These are phyloP conservation scores for Chloroceryle amazona DNA, from an alignment of 2,797 vertebrate genomes.

Conservation along the genomic window DNA sequence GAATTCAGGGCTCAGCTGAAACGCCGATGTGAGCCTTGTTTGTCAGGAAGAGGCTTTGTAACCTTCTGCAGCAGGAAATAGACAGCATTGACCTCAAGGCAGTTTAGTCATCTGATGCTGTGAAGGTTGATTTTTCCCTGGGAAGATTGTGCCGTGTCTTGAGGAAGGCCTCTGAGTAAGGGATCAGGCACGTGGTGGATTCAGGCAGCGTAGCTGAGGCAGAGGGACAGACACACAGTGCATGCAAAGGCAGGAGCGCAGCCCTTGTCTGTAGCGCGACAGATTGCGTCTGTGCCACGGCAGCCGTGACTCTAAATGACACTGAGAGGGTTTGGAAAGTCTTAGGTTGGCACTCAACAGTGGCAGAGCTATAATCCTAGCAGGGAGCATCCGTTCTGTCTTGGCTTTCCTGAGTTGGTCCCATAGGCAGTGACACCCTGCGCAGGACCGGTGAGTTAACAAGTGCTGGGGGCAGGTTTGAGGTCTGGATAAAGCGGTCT, in stretches of 20 bases:
- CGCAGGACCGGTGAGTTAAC: background rate
- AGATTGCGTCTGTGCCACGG: background rate
- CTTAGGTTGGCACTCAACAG: background rate
- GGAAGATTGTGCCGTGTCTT: background rate
- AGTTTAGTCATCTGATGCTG: background rate
- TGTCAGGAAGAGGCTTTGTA: slow-evolving; percentile 52
- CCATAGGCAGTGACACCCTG: background rate
- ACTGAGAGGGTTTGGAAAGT: background rate
- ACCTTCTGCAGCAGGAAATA: slow-evolving; percentile 30
- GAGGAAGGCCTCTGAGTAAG: background rate
- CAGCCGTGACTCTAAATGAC: background rate
- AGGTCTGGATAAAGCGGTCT: background rate
- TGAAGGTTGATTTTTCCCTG: background rate
- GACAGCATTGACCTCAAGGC: background rate
- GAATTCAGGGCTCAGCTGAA: slow-evolving; percentile 3
- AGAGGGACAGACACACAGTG: background rate
- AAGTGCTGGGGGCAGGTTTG: background rate
- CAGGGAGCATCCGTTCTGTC: background rate
- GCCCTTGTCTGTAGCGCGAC: accelerated
- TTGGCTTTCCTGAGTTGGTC: background rate
- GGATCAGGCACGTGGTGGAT: accelerated
- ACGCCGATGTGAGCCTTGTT: background rate
- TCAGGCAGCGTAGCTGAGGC: background rate
- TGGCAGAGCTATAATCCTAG: background rate
- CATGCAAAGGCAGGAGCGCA: accelerated